Base-by-base conservation (phyloP, 2,888 invertebrate genomes). In the Dichetophora obliterata region DNA sequence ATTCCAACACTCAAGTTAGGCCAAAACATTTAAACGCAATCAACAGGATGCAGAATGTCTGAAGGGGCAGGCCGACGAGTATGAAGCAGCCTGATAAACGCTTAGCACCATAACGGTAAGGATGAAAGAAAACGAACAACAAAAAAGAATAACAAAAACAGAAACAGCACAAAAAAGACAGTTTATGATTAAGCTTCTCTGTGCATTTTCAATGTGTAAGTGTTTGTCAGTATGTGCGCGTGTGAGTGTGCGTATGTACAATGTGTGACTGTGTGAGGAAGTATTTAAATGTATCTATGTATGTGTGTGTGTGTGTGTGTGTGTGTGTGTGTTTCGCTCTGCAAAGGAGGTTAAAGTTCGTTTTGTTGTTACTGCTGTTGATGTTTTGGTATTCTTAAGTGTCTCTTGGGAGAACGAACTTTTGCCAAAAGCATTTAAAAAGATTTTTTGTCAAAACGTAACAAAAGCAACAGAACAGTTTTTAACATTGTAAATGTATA, bases 21-120 rank as follows among this genome's bases (percentile, higher is more conserved):
- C 16, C 63, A 65, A 65, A 65, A 65, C 63, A 31, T 65, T 65
- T 65, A 65, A 65, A 34, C 27, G 5, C 63, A 65, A 65, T 65
- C 63, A 34, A 34, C 63, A 65, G 63, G n/a, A 65, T 65, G 37
- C 37, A 19, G 5, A 5, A 27, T 57, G 57, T 6, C 22, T 43
- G 3, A 43, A 43, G 43, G 54, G 22, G 19, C 54, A 54, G 22
- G 19, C 19, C 22, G 19, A 54, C 19, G 14, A 54, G 54, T 2
- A n/a, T 19, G 19, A 54, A n/a, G 22, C 54, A 9, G 54, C 54
- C 54, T n/a, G 22, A 9, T 9, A 54, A 19, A 22, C 19, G n/a
- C 2, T 19, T 54, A 9, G 22, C n/a, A 5, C 3, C 19, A 54
- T 19, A 19, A 22, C 54, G 19, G 54, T n/a, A 8, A 19, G 54